Evolutionary conservation across 2,888 invertebrate genomes (phyloP), one percentile per base, ranked within the genome.

Genomic region (Sminthurides aquaticus): DNA sequence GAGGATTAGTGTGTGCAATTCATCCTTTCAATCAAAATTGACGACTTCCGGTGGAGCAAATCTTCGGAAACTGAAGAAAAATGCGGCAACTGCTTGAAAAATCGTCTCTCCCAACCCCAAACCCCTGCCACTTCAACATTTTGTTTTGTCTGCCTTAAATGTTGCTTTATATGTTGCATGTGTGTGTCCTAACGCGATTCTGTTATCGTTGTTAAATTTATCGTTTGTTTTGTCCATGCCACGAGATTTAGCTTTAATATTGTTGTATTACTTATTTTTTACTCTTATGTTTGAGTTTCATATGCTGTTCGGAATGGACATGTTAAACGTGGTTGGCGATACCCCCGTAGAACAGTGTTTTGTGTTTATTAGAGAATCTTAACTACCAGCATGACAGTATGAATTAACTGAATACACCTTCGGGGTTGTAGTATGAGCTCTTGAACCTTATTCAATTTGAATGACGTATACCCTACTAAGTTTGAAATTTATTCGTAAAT

Each of bases 141-240:
- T 60, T 58, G 61, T 69, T 57, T 67, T 69, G 69, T 72, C 63
- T 69, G 74, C 72, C 69, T 73, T 69, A 59, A 65, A 62, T 74
- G 70, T 70, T 71, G 74, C 74, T 74, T 74, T 74, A 71, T 65
- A 58, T 72, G 74, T 74, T 69, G 74, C 74, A 74, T 72, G 71
- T 43, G 43, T 64, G 54, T 56, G 52, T 61, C 56, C 49, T n/a
- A 57, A 18, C 54, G 15, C n/a, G 3, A 48, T 48, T 48, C 11
- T 48, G 8, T 56, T 56, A 26, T 5, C 43, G 43, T 34, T 34
- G 43, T 34, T 34, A 34, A 34, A 15, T 34, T 34, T 34, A 15
- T 34, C n/a, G 56, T 56, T 20, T 56, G 22, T 56, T 22, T 56
- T 22, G 11, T 20, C n/a, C 24, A 20, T 22, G 18, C 48, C 48